Base-by-base conservation (phyloP, 2,113 vertebrate species). In the Eulacestoma nigropectus region DNA sequence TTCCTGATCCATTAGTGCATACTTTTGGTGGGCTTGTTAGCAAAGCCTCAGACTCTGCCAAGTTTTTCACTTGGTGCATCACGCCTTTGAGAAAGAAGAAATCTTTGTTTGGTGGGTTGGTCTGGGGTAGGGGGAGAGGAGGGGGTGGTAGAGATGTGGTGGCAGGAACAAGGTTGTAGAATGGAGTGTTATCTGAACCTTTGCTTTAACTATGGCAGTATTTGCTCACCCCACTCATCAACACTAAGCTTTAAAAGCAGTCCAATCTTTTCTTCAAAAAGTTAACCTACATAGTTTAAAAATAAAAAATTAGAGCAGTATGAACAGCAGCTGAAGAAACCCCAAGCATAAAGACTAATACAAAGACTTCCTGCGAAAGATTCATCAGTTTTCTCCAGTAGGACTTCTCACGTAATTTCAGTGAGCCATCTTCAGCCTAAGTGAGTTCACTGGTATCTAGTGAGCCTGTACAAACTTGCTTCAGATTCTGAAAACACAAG, bases 1-100 rank as follows among this genome's bases (percentile, higher is more conserved):
- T 98, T 87, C 99, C 98, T 30, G 99, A 99, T 27, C 99, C 98
- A 94, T 99, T 99, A 5, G 98, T 99, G 97, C 99, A 99, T 5
- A 99, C 98, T 98, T 99, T 99, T 1, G 99, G 99, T 46, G 99
- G 99, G 95, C 99, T 99, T 22, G 99, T 99, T 42, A 99, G 97
- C 97, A 99, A 98, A 94, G 99, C 98, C 93, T 99, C 99, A 4
- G 99, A 99, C 93, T 99, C 99, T 5, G 99, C 99, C 90, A 99
- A 97, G 95, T 99, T 99, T 92, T 99, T 99, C 55, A 99, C 99
- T 97, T 99, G 99, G 96, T 99, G 99, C 99, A 99, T 99, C 84
- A 99, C 99, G 97, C 99, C 99, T 99, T 95, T 6, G 50, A 25
- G 69, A 95, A 88, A 86, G 53, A 87, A 90, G 33, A 91, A 44